These are phyloP conservation scores for Rhimphoctona megacephalus DNA, from an alignment of 2,888 invertebrate species.

Conservation along the genomic window DNA sequence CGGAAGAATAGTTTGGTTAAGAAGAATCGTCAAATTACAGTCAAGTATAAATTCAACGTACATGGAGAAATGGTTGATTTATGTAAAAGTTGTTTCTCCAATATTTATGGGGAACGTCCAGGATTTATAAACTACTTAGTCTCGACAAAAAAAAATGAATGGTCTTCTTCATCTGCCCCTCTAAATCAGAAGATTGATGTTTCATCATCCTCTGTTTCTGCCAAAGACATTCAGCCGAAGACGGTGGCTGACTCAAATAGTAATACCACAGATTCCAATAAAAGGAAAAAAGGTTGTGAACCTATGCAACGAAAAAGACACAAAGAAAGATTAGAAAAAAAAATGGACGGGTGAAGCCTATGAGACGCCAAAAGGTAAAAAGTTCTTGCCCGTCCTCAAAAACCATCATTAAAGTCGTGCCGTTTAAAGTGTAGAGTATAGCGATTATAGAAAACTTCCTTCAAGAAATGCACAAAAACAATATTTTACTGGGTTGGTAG, in stretches of 20 bases:
- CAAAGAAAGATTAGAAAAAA: not conserved
- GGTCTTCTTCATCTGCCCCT: not conserved
- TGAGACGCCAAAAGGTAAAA: too few species aligned
- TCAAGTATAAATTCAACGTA: not conserved
- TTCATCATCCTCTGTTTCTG: not conserved
- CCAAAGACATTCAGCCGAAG: too few species aligned
- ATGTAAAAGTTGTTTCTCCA: not conserved
- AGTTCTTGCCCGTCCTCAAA: too few species aligned
- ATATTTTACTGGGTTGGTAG: too few species aligned
- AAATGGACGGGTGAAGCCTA: not conserved
- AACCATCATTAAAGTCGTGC: too few species aligned
- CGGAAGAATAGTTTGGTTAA: not conserved
- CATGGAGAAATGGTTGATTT: not conserved
- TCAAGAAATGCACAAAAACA: too few species aligned
- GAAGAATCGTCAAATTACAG: not conserved
- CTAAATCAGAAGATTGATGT: not conserved
- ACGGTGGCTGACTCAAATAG: too few species aligned
- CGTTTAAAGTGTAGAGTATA: too few species aligned
- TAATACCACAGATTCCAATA: too few species aligned
- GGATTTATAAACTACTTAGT: not conserved
- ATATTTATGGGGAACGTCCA: not conserved
- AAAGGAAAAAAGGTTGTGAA: too few species aligned
- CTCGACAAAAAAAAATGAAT: not conserved
- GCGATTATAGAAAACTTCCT: too few species aligned
- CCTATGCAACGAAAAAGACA: too few species aligned